Percentiles rank a stretch among this genome's conserved stretches.
Conservation (phyloP, 2,888 invertebrate species). For the Sphaerophoria taeniata region DNA sequence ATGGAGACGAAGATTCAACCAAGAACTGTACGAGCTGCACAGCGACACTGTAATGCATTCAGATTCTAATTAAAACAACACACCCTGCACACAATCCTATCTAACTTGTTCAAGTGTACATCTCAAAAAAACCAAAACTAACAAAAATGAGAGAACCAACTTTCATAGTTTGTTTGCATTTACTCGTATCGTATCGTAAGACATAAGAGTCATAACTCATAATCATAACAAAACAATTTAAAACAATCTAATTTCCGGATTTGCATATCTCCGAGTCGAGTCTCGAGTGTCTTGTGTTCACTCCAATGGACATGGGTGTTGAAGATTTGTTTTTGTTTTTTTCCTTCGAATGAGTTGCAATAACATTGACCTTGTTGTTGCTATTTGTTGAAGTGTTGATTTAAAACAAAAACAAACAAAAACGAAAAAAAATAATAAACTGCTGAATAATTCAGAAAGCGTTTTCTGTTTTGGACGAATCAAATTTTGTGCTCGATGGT, state of each 20-base stretch:
- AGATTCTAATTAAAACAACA: background rate
- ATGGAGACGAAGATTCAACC: too few species aligned
- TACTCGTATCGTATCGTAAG: background rate
- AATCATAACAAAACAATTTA: background rate
- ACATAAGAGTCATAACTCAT: background rate
- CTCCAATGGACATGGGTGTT: conserved; percentile 2
- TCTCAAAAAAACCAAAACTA: conserved; percentile 16
- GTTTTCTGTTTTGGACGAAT: background rate
- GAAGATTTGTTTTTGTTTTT: background rate
- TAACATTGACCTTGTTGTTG: conserved; percentile 54
- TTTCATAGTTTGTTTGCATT: too few species aligned
- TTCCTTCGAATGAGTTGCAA: conserved; percentile 24
- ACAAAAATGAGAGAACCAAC: background rate
- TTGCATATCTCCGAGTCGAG: background rate
- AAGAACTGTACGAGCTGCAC: too few species aligned
- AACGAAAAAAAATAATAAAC: too few species aligned
- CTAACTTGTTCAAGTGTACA: conserved; percentile 33
- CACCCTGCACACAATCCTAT: conserved; percentile 22
- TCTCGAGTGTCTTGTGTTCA: background rate
- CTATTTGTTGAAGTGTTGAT: conserved; percentile 11
- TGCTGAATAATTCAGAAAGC: conserved; percentile 6
- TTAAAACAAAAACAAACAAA: conserved; percentile 42
- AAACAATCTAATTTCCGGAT: background rate
- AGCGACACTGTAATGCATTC: conserved; percentile 1
- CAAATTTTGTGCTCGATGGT: background rate